Base-by-base conservation (phyloP, 2,797 vertebrate species). In the Labeo calbasu region DNA sequence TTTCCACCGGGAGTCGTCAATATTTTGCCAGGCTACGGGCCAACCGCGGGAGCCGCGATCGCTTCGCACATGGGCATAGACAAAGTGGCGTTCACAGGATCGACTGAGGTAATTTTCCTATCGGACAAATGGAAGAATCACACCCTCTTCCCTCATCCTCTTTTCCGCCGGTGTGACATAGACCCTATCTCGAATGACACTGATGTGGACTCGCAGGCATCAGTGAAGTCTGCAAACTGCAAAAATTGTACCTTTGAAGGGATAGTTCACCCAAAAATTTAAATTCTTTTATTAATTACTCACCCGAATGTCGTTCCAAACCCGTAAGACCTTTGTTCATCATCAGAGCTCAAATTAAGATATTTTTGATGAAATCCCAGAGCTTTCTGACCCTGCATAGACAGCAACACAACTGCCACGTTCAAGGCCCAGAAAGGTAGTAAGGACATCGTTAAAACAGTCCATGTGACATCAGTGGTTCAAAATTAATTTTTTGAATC, bases 1-100 rank as follows among this genome's bases (percentile, higher is more conserved):
- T 99, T 99, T 96, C 98, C 98, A 92, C 97, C 98, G n/a, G 98
- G 98, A 94, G 98, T 99, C 88, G 94, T 99, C 95, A 99, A 99
- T 95, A 99, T 99, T 96, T 96, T 99, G 94, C 98, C 98, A 90
- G 98, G 98, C 94, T 99, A 95, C 32, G 98, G 98, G 92, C 97
- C 97, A 92, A 97, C 97, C 15, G 97, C 96, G 83, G 98, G 98
- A 90, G 97, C 97, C 79, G 96, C 97, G 12, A 99, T 99, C 79
- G 95, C 97, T 82, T 97, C 96, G 59, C 98, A 99, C 73, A 91
- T 96, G 93, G 97, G 96, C 94, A 97, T 99, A 89, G 97, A 99
- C 94, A 99, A 99, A 96, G 96, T 99, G 90, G 98, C 98, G 12
- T 99, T 99, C 93, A 99, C 98, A 51, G 98, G 98, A 92, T 99